Conservation (phyloP, 2,113 vertebrate species). For the Sander lucioperca region DNA sequence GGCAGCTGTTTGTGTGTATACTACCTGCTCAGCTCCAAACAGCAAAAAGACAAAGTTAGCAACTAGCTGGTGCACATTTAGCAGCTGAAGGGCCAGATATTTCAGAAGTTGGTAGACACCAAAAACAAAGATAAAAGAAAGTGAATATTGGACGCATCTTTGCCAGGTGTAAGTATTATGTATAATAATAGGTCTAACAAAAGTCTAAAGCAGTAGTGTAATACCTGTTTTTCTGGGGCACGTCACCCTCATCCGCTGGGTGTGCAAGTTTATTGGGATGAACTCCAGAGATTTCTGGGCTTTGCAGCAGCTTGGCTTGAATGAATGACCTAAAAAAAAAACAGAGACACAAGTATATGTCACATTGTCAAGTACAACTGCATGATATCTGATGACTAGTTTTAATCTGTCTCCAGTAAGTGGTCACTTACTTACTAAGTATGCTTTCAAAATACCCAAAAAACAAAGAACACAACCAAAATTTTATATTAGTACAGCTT, state of each 20-base stretch:
- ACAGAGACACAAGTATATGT: conserved; percentile 45
- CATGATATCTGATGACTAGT: not conserved
- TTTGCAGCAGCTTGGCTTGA: conserved; percentile 98
- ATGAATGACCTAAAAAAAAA: conserved; percentile 89
- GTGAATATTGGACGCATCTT: not conserved
- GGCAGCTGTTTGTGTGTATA: not conserved
- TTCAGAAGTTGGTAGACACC: not conserved
- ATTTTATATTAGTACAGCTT: not conserved
- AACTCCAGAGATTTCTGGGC: conserved; percentile 97
- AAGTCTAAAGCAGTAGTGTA: not conserved
- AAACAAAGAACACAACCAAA: not conserved
- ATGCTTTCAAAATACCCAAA: not conserved
- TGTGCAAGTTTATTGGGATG: conserved; percentile 96
- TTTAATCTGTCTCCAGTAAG: not conserved
- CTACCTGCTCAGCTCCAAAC: not conserved
- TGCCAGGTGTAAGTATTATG: not conserved
- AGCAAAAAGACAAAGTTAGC: not conserved
- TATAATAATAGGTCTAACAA: conserved; percentile 3
- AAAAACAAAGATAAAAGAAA: not conserved
- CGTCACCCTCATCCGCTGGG: conserved; percentile 95
- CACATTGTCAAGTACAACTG: not conserved
- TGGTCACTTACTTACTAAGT: not conserved
- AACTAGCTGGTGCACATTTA: not conserved
- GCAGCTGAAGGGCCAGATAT: not conserved
- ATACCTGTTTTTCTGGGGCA: conserved; percentile 94